Conservation (phyloP, 2,113 vertebrate species). For the Sterrhoptilus dennistouni region DNA sequence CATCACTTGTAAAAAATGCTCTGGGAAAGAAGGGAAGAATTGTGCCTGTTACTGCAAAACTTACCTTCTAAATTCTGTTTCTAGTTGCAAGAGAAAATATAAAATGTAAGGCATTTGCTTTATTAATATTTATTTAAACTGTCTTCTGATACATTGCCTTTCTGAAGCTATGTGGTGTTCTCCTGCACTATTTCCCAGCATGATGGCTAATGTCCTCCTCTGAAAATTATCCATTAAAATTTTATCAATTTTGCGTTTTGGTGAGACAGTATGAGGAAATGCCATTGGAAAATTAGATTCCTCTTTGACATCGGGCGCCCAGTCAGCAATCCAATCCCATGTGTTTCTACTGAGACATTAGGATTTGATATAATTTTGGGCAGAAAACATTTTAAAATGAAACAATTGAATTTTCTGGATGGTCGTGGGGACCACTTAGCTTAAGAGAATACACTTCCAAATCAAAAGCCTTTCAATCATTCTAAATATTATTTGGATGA, state of each 20-base stretch:
- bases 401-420: constrained; percentile 99
- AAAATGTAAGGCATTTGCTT: constrained; percentile 9
- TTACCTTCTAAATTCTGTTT: constrained; percentile 24
- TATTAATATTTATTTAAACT: constrained; percentile 47
- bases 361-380: constrained; percentile 97
- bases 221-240: constrained; percentile 96
- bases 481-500: constrained; percentile 94
- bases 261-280: constrained; percentile 94
- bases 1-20: neutral
- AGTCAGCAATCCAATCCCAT: constrained; percentile 95
- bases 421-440: constrained; percentile 98
- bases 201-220: constrained; percentile 73
- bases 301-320: constrained; percentile 93
- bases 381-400: constrained; percentile 96
- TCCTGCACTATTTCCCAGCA: constrained; percentile 77
- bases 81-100: constrained; percentile 35
- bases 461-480: constrained; percentile 99
- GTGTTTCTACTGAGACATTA: constrained; percentile 98
- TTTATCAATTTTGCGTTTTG: constrained; percentile 93
- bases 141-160: neutral
- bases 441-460: constrained; percentile 99
- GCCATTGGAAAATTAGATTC: constrained; percentile 98
- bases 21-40: neutral
- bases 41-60: neutral
- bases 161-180: constrained; percentile 37